These are phyloP conservation scores for Trinorchestia longiramus DNA, from an alignment of 1,140 invertebrate species.

Conservation along the genomic window DNA sequence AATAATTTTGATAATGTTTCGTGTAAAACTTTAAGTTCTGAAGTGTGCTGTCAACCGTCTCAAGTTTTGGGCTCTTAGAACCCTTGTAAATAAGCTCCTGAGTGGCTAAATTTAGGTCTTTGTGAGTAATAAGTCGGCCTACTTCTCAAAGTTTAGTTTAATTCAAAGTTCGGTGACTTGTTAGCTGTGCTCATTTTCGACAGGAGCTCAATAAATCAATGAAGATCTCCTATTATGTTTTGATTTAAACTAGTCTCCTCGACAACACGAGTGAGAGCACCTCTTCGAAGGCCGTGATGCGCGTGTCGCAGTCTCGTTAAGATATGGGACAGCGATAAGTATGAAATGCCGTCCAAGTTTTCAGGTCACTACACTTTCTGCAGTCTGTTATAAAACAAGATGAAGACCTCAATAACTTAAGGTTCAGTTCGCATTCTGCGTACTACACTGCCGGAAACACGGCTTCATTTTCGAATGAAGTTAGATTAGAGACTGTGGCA, in stretches of 20 bases:
- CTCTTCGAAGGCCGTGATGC: neutral
- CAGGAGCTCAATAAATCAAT: neutral
- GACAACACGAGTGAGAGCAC: neutral
- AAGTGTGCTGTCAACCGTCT: neutral
- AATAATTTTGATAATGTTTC: too few species aligned
- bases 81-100: too few species aligned
- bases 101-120: too few species aligned
- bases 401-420: neutral
- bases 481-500: neutral
- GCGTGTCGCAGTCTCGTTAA: conserved; percentile 27
- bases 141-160: neutral
- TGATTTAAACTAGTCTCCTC: neutral
- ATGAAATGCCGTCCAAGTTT: neutral
- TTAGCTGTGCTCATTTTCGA: neutral
- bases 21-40: neutral
- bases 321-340: conserved; percentile 16
- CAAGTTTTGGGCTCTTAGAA: neutral
- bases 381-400: neutral
- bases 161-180: neutral
- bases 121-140: neutral
- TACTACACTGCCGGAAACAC: neutral
- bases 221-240: conserved; percentile 5
- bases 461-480: neutral
- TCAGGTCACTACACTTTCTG: neutral
- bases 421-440: neutral